Evolutionary conservation across 2,888 invertebrate species (phyloP).

Genomic region (Neoaliturus tenellus): DNA sequence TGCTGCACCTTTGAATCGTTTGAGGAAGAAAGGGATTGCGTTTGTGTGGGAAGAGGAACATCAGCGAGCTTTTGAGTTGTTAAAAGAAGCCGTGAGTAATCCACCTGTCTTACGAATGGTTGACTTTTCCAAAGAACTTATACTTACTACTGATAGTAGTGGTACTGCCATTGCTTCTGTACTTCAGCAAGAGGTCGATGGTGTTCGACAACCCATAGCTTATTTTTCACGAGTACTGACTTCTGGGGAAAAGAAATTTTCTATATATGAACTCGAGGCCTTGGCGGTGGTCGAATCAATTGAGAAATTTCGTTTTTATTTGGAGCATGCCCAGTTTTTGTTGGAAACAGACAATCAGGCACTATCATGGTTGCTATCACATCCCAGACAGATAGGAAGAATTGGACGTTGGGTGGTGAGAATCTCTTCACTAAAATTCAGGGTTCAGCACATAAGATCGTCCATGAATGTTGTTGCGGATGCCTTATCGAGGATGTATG

Average conservation of each 20-base stretch:
- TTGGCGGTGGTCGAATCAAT: constrained; percentile 4
- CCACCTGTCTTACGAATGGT: constrained; percentile 56
- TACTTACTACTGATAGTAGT: not conserved
- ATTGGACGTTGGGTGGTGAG: too few species aligned
- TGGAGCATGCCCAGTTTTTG: constrained; percentile 24
- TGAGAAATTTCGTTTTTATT: constrained; percentile 32
- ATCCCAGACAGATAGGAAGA: too few species aligned
- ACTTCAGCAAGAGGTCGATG: not conserved
- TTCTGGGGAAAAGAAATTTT: not conserved
- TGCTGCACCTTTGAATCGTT: not conserved
- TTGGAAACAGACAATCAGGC: too few species aligned
- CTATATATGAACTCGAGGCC: not conserved
- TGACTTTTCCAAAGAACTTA: not conserved
- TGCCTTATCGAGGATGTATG: too few species aligned
- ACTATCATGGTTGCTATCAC: too few species aligned
- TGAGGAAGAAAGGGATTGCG: not conserved
- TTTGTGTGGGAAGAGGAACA: not conserved
- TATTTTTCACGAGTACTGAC: not conserved
- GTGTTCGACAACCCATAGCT: not conserved
- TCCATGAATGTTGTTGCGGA: too few species aligned
- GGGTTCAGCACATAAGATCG: too few species aligned
- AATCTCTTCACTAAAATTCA: too few species aligned
- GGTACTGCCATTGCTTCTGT: not conserved
- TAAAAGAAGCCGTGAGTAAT: not conserved
- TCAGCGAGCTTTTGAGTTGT: constrained; percentile 41